These are phyloP conservation scores for Cossypha heuglini DNA, from an alignment of 2,797 vertebrate species.

Conservation along the genomic window DNA sequence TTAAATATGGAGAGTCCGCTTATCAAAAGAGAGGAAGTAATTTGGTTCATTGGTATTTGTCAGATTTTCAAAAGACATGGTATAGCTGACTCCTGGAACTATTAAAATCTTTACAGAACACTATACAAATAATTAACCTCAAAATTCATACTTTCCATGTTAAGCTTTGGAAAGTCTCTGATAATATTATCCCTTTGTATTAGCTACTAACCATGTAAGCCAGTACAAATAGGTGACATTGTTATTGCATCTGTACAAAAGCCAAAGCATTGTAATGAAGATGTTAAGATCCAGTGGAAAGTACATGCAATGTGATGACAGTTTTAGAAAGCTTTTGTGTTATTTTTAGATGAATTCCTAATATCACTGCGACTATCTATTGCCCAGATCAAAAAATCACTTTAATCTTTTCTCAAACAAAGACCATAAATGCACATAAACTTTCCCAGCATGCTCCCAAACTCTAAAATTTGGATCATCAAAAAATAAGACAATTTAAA, in stretches of 20 bases:
- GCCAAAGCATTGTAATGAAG: background rate
- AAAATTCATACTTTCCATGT: background rate
- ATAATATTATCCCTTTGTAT: background rate
- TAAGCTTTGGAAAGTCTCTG: background rate
- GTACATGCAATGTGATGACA: background rate
- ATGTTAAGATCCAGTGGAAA: conserved; percentile 8
- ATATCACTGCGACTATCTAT: background rate
- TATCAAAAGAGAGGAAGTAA: background rate
- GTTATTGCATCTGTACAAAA: background rate
- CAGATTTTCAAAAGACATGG: background rate
- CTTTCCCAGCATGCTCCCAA: background rate
- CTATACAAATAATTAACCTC: background rate
- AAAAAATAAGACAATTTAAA: background rate
- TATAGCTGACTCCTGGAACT: background rate
- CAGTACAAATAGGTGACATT: background rate
- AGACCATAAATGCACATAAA: background rate
- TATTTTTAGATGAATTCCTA: conserved; percentile 36
- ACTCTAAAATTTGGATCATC: background rate
- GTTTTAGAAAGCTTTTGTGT: conserved; percentile 23
- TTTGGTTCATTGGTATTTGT: background rate
- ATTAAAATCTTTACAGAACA: background rate
- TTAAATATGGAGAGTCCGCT: background rate
- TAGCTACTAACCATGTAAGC: background rate
- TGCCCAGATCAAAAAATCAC: background rate
- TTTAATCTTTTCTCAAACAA: background rate